Evolutionary conservation across 2,113 vertebrate genomes (phyloP).

Genomic region (Cebidichthys violaceus): DNA sequence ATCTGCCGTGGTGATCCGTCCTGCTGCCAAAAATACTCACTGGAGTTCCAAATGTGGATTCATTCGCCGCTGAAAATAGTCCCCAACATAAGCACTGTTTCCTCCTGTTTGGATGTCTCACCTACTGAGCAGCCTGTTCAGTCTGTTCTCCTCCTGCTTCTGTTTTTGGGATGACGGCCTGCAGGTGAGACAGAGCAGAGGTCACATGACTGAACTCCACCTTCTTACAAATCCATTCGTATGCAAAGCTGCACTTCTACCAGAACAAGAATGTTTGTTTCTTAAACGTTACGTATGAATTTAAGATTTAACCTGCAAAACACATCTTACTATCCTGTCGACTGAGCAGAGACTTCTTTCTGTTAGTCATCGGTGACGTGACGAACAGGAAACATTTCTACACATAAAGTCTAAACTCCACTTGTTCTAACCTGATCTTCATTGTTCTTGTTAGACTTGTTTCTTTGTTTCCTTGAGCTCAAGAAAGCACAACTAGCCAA

Average conservation of each 20-base stretch:
- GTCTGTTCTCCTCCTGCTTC: constrained; percentile 51
- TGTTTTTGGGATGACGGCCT: constrained; percentile 54
- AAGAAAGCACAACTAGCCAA: not conserved
- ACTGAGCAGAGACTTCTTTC: too few species aligned
- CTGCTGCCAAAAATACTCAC: too few species aligned
- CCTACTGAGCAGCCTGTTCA: constrained; percentile 60
- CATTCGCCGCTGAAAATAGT: too few species aligned
- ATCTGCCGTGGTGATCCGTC: too few species aligned
- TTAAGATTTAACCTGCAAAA: not conserved
- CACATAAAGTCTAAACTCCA: too few species aligned
- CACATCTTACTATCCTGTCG: not conserved
- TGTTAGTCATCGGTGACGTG: constrained; percentile 8
- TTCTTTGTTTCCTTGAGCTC: not conserved
- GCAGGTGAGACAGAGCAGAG: constrained; percentile 8
- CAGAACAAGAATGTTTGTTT: not conserved
- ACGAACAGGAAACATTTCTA: not conserved
- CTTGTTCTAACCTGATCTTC: too few species aligned
- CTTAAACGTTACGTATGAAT: not conserved
- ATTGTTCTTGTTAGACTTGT: too few species aligned
- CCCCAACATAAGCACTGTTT: too few species aligned
- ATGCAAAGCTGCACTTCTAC: not conserved
- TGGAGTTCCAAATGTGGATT: too few species aligned
- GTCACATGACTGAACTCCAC: constrained; percentile 4
- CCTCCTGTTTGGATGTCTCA: constrained; percentile 31
- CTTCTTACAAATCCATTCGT: not conserved